A percentile compares a stretch with the other conserved stretches of the same genome.
Conservation (phyloP, 2,113 vertebrate species). For the Albula glossodonta region DNA sequence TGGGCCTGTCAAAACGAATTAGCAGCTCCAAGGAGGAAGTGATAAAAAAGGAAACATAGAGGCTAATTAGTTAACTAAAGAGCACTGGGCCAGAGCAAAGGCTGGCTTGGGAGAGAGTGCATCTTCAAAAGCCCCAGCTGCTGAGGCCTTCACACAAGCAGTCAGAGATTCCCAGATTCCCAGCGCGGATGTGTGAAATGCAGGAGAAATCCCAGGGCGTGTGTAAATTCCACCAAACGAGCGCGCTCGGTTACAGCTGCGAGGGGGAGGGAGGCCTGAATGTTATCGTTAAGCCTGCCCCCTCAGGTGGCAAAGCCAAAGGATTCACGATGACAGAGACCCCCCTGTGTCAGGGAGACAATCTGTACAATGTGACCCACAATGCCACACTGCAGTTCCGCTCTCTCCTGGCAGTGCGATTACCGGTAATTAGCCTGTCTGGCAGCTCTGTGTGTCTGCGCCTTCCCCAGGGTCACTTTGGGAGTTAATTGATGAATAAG, state of each 20-base stretch:
- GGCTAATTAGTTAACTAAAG: background rate
- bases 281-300: background rate
- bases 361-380: conserved; percentile 33
- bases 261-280: background rate
- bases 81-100: background rate
- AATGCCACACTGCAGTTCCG: conserved; percentile 8
- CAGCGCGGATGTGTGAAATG: background rate
- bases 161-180: background rate
- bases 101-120: background rate
- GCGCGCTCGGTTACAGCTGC: background rate
- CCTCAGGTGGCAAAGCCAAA: background rate
- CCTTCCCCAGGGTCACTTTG: conserved; percentile 40
- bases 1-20: background rate
- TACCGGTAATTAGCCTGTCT: conserved; percentile 40
- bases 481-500: conserved; percentile 48
- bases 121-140: background rate
- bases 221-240: background rate
- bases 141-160: background rate
- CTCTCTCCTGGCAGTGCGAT: conserved; percentile 28
- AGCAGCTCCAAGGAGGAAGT: background rate
- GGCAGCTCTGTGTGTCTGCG: conserved; percentile 3
- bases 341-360: conserved; percentile 27
- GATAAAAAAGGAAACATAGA: background rate
- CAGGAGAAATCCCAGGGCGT: background rate
- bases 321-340: background rate